These are phyloP conservation scores for Magallana gigas DNA, from an alignment of 1,140 invertebrate species.

Conservation along the genomic window DNA sequence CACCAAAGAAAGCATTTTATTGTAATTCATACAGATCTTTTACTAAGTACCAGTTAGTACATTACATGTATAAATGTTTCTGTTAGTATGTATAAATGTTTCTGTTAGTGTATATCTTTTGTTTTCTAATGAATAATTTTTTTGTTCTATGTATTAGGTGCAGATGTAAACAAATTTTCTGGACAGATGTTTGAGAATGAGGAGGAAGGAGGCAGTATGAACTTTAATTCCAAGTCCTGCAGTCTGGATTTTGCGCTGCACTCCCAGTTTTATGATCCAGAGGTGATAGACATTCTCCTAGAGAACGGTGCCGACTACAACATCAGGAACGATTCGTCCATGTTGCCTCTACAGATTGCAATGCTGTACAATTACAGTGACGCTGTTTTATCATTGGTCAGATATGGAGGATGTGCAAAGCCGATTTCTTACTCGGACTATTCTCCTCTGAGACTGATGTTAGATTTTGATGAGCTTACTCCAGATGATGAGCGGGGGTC, in stretches of 20 bases:
- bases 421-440: not conserved
- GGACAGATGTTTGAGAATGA: not conserved
- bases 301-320: constrained; percentile 1
- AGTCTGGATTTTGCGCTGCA: constrained; percentile 8
- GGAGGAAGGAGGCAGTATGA: constrained; percentile 6
- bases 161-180: constrained; percentile 9
- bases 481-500: not conserved
- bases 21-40: no score
- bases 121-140: no score
- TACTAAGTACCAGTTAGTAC: no score
- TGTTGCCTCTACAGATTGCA: not conserved
- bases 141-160: not conserved
- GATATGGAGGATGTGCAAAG: not conserved
- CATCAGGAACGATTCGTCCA: not conserved
- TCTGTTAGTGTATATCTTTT: no score
- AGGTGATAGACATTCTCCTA: constrained; percentile 8
- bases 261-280: constrained; percentile 16
- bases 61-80: no score
- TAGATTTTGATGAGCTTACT: not conserved
- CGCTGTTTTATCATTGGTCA: not conserved
- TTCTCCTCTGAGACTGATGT: not conserved
- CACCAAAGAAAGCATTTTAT: no score
- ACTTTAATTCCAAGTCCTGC: not conserved
- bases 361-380: constrained; percentile 4
- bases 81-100: no score